phyloP scores from a whole-genome alignment of 2,888 invertebrate genomes.

The Calameuta filiformis region DNA sequence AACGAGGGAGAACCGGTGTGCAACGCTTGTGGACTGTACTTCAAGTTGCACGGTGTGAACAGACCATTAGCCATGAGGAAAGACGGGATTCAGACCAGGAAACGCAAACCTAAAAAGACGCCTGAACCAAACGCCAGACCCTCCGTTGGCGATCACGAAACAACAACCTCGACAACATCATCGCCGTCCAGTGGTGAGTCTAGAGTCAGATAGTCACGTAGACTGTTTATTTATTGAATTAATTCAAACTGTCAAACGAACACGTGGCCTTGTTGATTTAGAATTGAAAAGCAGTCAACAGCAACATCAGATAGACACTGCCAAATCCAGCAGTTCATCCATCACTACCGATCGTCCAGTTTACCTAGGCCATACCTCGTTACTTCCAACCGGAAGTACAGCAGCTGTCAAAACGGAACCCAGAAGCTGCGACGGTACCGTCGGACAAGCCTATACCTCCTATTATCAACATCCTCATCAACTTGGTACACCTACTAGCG shows the following conservation, averaged over 20 bases:
- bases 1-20: slow-evolving; percentile 98
- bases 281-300: slow-evolving; percentile 51
- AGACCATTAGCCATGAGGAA: slow-evolving; percentile 95
- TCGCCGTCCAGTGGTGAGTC: slow-evolving; percentile 55
- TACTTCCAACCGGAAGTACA: slow-evolving; percentile 66
- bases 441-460: slow-evolving; percentile 58
- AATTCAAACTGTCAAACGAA: no score
- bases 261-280: slow-evolving; percentile 9
- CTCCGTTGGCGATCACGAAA: slow-evolving; percentile 51
- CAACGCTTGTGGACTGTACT: slow-evolving; percentile 97
- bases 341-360: slow-evolving; percentile 56
- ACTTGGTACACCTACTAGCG: slow-evolving; percentile 52
- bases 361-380: slow-evolving; percentile 71
- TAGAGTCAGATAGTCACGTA: slow-evolving; percentile 2
- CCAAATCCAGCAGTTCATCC: slow-evolving; percentile 51
- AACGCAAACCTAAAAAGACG: slow-evolving; percentile 90
- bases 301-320: slow-evolving; percentile 54
- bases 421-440: slow-evolving; percentile 59
- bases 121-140: slow-evolving; percentile 62
- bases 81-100: slow-evolving; percentile 95
- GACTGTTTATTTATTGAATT: not conserved
- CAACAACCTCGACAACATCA: slow-evolving; percentile 50
- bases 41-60: slow-evolving; percentile 94
- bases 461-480: slow-evolving; percentile 65
- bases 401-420: slow-evolving; percentile 63